Base-by-base conservation (phyloP, 2,113 vertebrate species). In the Barbus barbus region DNA sequence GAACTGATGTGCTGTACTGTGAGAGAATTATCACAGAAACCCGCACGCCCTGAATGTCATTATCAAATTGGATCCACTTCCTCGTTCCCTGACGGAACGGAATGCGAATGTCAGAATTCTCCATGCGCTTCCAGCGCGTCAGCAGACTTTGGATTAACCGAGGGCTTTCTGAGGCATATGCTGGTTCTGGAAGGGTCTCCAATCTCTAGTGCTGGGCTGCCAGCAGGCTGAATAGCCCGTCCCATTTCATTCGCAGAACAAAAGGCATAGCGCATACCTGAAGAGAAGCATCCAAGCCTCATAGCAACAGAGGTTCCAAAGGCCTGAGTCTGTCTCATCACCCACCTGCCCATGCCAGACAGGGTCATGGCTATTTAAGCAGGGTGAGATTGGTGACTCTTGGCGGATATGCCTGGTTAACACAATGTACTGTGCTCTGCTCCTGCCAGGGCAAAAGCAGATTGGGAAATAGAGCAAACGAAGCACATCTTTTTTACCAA, bases 21-120 rank as follows among this genome's bases (percentile, higher is more conserved):
- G 65, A 58, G 73, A 22, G 67, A 82, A 82, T 18, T 69, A 24
- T 84, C 60, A 83, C 20, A n/a, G 80, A 87, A 84, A 82, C 51
- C 71, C 85, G 90, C 86, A n/a, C n/a, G n/a, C n/a, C n/a, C n/a
- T n/a, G n/a, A n/a, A n/a, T n/a, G n/a, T n/a, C n/a, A 78, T 93
- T 92, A 91, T 89, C 85, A 89, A 90, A 90, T 84, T 83, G 90
- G 76, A 87, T 91, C 69, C 81, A 77, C 86, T 86, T 86, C 60
- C 61, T 81, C 60, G 28, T 86, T 80, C 71, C 82, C 73, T 79
- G 1, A 58, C 31, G 69, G 46, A 83, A 85, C 26, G 61, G 65
- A 63, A 69, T 46, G 83, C 84, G 82, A 88, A 73, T 79, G 78
- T 87, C 85, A 87, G 60, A 84, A 51, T 67, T 87, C 86, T 81